These are phyloP conservation scores for Orchesella flavescens DNA, from an alignment of 2,888 invertebrate species.

Conservation along the genomic window DNA sequence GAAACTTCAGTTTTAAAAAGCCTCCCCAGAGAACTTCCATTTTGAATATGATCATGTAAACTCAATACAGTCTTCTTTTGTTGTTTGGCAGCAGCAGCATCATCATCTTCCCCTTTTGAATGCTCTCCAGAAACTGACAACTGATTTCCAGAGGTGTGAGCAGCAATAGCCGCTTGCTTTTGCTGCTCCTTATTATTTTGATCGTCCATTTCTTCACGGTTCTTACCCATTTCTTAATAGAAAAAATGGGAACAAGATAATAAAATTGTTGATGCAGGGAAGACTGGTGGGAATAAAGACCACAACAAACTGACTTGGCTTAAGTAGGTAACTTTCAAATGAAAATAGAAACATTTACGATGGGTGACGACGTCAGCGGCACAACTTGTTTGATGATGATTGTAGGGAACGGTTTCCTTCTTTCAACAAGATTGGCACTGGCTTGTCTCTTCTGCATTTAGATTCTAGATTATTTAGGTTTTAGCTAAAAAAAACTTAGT, in stretches of 20 bases:
- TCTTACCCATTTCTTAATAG: neutral
- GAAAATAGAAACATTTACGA: too few relatives aligned
- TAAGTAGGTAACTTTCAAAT: too few relatives aligned
- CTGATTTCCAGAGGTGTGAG: neutral
- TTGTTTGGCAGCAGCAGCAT: neutral
- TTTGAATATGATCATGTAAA: neutral
- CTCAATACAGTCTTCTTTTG: slow-evolving; percentile 45
- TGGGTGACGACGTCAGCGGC: too few relatives aligned
- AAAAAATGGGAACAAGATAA: neutral
- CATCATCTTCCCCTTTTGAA: neutral
- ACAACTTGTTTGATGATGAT: neutral
- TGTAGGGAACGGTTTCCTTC: neutral
- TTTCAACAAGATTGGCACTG: neutral
- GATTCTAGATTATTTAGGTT: neutral
- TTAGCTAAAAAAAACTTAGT: neutral
- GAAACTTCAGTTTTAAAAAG: slow-evolving; percentile 30
- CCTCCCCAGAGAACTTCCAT: neutral
- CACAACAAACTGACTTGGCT: neutral
- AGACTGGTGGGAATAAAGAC: neutral
- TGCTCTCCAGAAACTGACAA: neutral
- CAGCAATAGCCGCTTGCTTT: too few relatives aligned
- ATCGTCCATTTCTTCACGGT: neutral
- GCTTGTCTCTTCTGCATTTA: neutral
- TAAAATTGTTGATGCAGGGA: neutral
- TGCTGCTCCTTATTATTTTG: neutral